Base-by-base conservation (phyloP, 2,797 vertebrate species). In the Antennarius maculatus region DNA sequence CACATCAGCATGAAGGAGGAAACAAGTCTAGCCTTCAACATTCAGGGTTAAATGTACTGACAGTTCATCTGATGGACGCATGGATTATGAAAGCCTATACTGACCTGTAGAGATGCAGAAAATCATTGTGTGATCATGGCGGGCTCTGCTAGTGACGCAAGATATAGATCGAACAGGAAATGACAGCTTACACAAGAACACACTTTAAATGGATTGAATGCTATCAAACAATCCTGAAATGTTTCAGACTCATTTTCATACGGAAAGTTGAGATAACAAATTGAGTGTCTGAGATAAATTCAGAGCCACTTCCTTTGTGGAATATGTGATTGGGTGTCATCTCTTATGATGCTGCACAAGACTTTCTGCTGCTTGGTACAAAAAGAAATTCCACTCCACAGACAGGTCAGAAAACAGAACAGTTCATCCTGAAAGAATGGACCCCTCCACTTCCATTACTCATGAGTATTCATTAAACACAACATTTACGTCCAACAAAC, bases 1-100 rank as follows among this genome's bases (percentile, higher is more conserved):
- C 16, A 57, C 18, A 39, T 4, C 4, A 16, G 1, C 42, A n/a
- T 9, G 4, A 2, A 29, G 10, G 16, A 7, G 48, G 2, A 16
- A 55, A 14, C 16, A 31, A 11, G 8, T 6, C 3, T 1, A 2
- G 1, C n/a, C 31, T 2, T 0, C 4, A 3, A 3, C 9, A 9
- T 11, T 56, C 7, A 14, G 51, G 23, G 16, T 16, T 6, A 4
- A 56, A 5, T 3, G 8, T 4, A 16, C 3, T 41, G 39, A 41
- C 7, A 13, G 9, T 41, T 41, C 10, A 13, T 41, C 12, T 41
- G 39, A 13, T 34, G 31, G 31, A 2, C 1, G 23, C 23, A 23
- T 23, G 23, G 23, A 23, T 23, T 23, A 23, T 23, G 37, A 7
- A 39, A 11, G 11, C 37, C 37, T 11, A 39, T 39, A 39, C 11